A percentile compares a stretch with the other conserved stretches of the same genome.
These are phyloP conservation scores for Crypturellus tataupa DNA, from an alignment of 2,797 vertebrate species.

Conservation along the genomic window DNA sequence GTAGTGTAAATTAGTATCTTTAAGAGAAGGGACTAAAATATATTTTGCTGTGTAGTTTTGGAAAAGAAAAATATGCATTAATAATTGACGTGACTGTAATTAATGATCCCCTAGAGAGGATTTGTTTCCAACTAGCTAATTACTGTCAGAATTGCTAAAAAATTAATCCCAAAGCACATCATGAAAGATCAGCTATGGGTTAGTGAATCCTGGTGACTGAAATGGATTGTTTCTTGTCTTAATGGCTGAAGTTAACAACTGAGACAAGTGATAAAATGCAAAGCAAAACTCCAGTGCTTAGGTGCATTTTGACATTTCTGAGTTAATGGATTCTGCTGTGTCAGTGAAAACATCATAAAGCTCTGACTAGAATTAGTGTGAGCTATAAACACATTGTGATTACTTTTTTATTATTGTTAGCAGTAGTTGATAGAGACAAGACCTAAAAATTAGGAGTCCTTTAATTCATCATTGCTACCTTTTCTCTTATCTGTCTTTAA, in stretches of 20 bases:
- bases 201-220: slow-evolving; percentile 6
- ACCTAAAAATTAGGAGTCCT: not conserved
- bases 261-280: not conserved
- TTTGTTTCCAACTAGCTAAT: slow-evolving; percentile 42
- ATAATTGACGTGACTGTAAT: slow-evolving; percentile 38
- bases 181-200: slow-evolving; percentile 5
- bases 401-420: not conserved
- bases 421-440: not conserved
- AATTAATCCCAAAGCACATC: not conserved
- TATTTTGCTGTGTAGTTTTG: not conserved
- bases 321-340: not conserved
- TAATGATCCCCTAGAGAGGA: slow-evolving; percentile 14
- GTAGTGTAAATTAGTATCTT: slow-evolving; percentile 34
- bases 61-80: slow-evolving; percentile 34
- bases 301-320: not conserved
- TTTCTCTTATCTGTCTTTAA: not conserved
- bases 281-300: not conserved
- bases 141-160: slow-evolving; percentile 30
- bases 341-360: not conserved
- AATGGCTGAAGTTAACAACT: not conserved
- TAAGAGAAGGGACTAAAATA: not conserved
- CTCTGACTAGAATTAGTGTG: not conserved
- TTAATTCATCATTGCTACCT: not conserved
- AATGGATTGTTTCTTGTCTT: not conserved
- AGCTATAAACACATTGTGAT: not conserved